Conservation (phyloP, 1,140 invertebrate species). For the Rhopalosiphum maidis region DNA sequence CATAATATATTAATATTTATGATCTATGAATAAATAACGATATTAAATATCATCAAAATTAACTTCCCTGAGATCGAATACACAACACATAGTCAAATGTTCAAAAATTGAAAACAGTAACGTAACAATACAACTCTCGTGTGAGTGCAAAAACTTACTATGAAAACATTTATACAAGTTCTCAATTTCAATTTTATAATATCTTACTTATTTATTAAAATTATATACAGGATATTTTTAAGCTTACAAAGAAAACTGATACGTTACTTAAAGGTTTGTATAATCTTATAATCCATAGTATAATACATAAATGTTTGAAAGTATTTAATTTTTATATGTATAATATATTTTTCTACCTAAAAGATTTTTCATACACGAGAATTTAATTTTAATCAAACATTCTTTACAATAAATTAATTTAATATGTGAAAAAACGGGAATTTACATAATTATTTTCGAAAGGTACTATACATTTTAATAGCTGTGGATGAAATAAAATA, state of each 20-base stretch:
- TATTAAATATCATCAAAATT: not conserved
- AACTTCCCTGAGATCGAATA: not conserved
- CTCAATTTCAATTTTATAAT: not conserved
- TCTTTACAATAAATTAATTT: too few relatives aligned
- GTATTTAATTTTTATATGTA: not conserved
- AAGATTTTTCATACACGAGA: not conserved
- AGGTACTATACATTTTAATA: not conserved
- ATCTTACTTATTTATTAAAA: not conserved
- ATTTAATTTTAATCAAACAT: not conserved
- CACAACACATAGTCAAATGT: not conserved
- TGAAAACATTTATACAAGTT: not conserved
- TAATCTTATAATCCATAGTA: too few relatives aligned
- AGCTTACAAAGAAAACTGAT: not conserved
- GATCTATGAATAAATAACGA: not conserved
- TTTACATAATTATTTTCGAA: not conserved
- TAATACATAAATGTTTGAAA: not conserved
- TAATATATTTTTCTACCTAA: not conserved
- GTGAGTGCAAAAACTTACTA: not conserved
- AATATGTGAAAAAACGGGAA: not conserved
- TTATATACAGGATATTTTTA: not conserved
- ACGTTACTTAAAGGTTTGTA: not conserved
- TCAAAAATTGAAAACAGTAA: not conserved
- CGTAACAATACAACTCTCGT: not conserved
- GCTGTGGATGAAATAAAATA: not conserved
- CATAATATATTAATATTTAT: too few relatives aligned